Evolutionary conservation across 2,113 vertebrate species (phyloP).

Genomic region (Thamnophis sirtalis): DNA sequence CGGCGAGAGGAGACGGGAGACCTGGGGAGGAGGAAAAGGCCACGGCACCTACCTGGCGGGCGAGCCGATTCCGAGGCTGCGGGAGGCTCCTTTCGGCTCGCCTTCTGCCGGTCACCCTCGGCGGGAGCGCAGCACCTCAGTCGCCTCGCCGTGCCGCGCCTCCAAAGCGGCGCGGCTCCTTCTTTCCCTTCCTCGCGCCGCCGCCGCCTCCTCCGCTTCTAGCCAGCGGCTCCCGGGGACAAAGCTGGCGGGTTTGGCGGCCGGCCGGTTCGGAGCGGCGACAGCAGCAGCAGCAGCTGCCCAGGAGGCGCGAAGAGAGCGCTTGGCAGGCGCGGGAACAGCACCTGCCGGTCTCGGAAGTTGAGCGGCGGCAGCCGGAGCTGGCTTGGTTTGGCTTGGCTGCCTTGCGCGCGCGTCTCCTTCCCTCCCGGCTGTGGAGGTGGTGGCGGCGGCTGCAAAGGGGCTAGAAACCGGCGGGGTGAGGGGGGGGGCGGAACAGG

Average conservation of each 20-base stretch:
- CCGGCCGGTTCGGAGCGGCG: background rate
- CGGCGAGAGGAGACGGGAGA: background rate
- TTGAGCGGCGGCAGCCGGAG: background rate
- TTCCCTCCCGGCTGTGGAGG: background rate
- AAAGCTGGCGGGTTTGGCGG: background rate
- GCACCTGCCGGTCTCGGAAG: background rate
- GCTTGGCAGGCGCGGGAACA: background rate
- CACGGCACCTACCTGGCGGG: background rate
- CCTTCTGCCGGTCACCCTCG: too few relatives aligned
- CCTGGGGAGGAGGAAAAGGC: background rate
- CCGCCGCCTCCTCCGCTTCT: too few relatives aligned
- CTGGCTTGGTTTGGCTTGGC: background rate
- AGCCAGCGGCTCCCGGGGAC: background rate
- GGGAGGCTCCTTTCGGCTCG: too few relatives aligned
- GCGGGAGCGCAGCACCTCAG: too few relatives aligned
- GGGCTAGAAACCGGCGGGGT: background rate
- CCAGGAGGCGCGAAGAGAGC: background rate
- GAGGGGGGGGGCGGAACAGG: conserved; percentile 2
- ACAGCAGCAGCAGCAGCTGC: background rate
- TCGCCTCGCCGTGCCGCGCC: too few relatives aligned
- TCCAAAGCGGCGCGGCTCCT: too few relatives aligned
- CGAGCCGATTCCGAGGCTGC: too few relatives aligned
- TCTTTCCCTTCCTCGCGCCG: too few relatives aligned
- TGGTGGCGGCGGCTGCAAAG: background rate
- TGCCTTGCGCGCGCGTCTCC: too few relatives aligned